Evolutionary conservation across 2,888 invertebrate genomes (phyloP).

Genomic region (Rhagium mordax): DNA sequence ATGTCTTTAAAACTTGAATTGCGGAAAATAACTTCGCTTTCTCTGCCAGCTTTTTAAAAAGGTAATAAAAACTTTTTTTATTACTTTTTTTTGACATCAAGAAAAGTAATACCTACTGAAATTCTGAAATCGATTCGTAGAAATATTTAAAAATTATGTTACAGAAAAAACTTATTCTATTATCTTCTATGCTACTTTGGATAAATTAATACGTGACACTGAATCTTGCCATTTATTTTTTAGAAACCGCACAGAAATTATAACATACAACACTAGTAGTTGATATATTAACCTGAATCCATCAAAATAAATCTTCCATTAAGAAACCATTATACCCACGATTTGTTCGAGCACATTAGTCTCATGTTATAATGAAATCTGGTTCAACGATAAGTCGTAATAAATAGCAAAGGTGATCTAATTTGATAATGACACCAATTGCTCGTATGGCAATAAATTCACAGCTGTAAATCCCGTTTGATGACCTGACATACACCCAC

Average conservation of each 20-base stretch:
- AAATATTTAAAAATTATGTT: too few relatives aligned
- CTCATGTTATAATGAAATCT: conserved; percentile 3
- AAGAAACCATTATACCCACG: neutral
- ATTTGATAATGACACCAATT: conserved; percentile 18
- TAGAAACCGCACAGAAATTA: neutral
- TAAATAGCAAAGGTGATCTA: conserved; percentile 14
- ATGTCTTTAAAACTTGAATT: too few relatives aligned
- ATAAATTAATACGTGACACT: too few relatives aligned
- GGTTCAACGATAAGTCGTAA: conserved; percentile 7
- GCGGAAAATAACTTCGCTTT: too few relatives aligned
- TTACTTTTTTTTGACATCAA: too few relatives aligned
- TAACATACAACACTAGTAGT: neutral
- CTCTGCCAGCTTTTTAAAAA: too few relatives aligned
- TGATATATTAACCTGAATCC: neutral
- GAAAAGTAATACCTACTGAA: too few relatives aligned
- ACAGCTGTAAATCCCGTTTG: conserved; percentile 19
- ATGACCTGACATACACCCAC: conserved; percentile 24
- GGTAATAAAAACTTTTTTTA: too few relatives aligned
- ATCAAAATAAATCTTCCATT: neutral
- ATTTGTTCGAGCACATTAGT: neutral
- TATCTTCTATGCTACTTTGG: too few relatives aligned
- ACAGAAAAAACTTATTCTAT: too few relatives aligned
- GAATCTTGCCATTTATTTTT: too few relatives aligned
- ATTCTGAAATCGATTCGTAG: too few relatives aligned
- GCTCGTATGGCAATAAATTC: neutral